Evolutionary conservation across 2,888 invertebrate genomes (phyloP).

Genomic region (Dasypogon diadema): DNA sequence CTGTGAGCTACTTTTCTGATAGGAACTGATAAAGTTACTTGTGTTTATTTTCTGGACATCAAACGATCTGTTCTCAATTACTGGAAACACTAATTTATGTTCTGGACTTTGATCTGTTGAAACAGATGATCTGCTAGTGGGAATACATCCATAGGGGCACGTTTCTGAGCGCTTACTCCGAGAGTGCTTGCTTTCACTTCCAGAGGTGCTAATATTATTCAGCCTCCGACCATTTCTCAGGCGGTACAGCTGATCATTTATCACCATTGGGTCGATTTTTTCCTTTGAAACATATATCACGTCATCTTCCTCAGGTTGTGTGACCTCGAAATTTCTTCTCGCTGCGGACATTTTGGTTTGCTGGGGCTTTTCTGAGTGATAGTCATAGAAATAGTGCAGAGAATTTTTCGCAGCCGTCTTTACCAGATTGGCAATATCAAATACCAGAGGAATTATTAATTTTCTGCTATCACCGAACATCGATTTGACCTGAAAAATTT

Average conservation of each 20-base stretch:
- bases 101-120: background rate
- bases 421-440: conserved; percentile 76
- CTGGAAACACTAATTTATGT: background rate
- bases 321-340: conserved; percentile 42
- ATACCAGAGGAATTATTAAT: conserved; percentile 74
- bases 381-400: conserved; percentile 18
- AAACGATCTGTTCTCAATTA: conserved; percentile 31
- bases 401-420: conserved; percentile 69
- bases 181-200: background rate
- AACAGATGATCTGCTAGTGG: background rate
- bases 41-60: conserved; percentile 56
- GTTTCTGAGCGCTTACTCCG: conserved; percentile 49
- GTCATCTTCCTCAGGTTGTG: conserved; percentile 7
- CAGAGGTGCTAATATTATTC: background rate
- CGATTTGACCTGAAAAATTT: conserved; percentile 71
- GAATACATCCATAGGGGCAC: background rate
- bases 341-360: background rate
- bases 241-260: conserved; percentile 50
- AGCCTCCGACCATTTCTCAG: background rate
- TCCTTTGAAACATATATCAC: conserved; percentile 38
- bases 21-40: conserved; percentile 37
- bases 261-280: conserved; percentile 49
- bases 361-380: background rate
- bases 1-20: background rate
- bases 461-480: conserved; percentile 73